phyloP scores from a whole-genome alignment of 2,797 vertebrate genomes.

The Macroramphosus scolopax region DNA sequence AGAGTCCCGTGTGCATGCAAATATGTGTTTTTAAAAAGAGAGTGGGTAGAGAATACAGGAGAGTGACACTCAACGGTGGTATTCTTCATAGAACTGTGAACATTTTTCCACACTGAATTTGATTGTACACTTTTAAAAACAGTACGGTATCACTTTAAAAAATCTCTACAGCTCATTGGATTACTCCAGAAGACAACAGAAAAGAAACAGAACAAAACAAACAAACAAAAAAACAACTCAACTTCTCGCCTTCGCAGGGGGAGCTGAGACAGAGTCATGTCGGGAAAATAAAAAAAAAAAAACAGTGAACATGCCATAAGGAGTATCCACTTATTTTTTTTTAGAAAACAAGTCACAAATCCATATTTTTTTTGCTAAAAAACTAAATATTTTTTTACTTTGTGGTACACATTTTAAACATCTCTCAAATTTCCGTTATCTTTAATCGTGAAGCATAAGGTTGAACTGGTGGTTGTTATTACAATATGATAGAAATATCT shows the following conservation, averaged over 20 bases:
- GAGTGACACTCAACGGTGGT: no score
- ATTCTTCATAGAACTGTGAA: conserved; percentile 51
- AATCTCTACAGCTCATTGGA: conserved; percentile 61
- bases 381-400: conserved; percentile 85
- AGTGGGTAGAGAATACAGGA: conserved; percentile 48
- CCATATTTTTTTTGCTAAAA: conserved; percentile 94
- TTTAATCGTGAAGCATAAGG: conserved; percentile 82
- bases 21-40: conserved; percentile 8
- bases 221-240: background rate
- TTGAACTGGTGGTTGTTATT: conserved; percentile 80
- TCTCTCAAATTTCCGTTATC: conserved; percentile 78
- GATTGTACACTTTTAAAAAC: conserved; percentile 85
- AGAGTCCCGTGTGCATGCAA: conserved; percentile 44
- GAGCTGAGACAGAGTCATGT: background rate
- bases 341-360: conserved; percentile 85
- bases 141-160: conserved; percentile 75
- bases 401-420: conserved; percentile 77
- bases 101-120: conserved; percentile 64
- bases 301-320: conserved; percentile 76
- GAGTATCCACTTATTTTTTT: conserved; percentile 65
- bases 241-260: conserved; percentile 26
- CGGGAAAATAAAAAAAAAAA: conserved; percentile 53
- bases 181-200: conserved; percentile 42
- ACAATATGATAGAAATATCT: conserved; percentile 70
- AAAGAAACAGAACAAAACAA: no score